Conservation (phyloP, 2,888 invertebrate species). For the Leucophenga montana region DNA sequence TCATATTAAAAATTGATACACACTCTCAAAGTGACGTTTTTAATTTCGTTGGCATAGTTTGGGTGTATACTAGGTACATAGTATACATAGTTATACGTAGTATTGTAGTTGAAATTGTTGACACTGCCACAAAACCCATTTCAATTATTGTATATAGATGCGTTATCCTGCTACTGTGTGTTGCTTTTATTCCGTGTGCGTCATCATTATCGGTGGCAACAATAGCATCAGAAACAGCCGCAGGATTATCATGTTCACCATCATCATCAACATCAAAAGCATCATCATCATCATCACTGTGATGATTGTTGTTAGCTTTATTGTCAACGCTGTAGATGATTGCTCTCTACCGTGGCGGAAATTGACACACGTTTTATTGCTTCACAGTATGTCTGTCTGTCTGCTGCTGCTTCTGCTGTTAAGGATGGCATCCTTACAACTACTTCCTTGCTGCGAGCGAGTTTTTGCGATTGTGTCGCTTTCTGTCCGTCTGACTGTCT, state of each 20-base stretch:
- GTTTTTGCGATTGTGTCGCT: neutral
- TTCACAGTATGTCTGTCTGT: neutral
- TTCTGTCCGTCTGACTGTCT: neutral
- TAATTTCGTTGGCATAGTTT: too few relatives aligned
- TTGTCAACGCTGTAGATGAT: neutral
- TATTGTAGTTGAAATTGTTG: neutral
- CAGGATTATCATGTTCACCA: too few relatives aligned
- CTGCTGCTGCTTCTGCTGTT: neutral
- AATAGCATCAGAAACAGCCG: too few relatives aligned
- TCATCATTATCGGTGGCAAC: too few relatives aligned
- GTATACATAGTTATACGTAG: too few relatives aligned
- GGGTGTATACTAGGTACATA: too few relatives aligned
- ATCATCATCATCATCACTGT: neutral
- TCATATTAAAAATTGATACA: conserved; percentile 5
- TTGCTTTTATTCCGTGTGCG: too few relatives aligned
- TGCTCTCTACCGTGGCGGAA: neutral
- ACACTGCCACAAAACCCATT: neutral
- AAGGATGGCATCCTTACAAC: neutral
- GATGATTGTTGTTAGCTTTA: neutral
- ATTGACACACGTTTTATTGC: conserved; percentile 15
- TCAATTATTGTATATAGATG: too few relatives aligned
- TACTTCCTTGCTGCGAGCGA: too few relatives aligned
- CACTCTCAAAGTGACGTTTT: too few relatives aligned
- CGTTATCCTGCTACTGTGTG: too few relatives aligned
- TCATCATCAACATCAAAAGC: too few relatives aligned